Evolutionary conservation across 1,140 invertebrate species (phyloP), one percentile per base, ranked within the genome.

Genomic region (Oedothorax gibbosus): DNA sequence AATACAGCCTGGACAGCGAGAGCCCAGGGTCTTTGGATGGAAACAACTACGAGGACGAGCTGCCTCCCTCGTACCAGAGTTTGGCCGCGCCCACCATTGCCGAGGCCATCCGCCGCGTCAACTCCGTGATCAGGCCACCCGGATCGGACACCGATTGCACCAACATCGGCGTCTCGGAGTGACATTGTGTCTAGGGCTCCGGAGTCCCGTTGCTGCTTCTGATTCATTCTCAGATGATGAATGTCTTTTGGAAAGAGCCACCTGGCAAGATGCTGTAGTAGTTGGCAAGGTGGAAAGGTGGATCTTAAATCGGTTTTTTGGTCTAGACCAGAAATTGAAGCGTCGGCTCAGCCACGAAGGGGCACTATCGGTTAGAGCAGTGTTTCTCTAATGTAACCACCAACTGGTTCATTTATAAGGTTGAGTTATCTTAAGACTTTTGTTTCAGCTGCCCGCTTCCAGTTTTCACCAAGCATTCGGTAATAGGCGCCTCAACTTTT

Each of bases 351-450:
- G 75, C 83, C 56, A 85, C 73, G 68, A 51, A 71, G 73, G 35
- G 83, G 83, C 83, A 78, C 83, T 84, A 84, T 84, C 68, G 81
- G 72, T 84, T 84, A 84, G 81, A 85, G 73, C 83, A 85, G 83
- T 78, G 83, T 85, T 68, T 84, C 82, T 84, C 82, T 69, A 83
- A 75, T 76, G 73, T 66, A 35, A 84, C 64, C 73, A 76, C 62
- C 83, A 68, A 76, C 3, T 66, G 51, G 65, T 84, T 35, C 35
- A 35, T 35, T 35, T 35, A 35, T 35, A 65, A 54, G 83, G 75
- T 71, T 85, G 71, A 64, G 35, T 35, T 35, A 2, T 84, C 75
- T 84, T 71, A 66, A 57, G 66, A 71, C 49, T 75, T 53, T 15
- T 75, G 72, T 51, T 65, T 71, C 60, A 64, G 69, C 71, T 83